Base-by-base conservation (phyloP, 2,113 vertebrate genomes). In the Pungitius pungitius region DNA sequence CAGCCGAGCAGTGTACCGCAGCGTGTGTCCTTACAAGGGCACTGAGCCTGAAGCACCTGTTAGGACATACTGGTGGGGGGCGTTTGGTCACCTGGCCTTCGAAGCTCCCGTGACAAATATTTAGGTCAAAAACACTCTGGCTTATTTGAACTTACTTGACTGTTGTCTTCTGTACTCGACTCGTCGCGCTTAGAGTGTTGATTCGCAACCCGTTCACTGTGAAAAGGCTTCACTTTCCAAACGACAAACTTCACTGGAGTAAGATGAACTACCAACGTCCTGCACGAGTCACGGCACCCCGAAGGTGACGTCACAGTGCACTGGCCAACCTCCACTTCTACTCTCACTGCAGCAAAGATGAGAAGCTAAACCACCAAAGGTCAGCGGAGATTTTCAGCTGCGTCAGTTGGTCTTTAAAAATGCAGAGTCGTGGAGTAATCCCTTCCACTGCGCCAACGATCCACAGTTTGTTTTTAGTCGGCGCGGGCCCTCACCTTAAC, bases 31-130 rank as follows among this genome's bases (percentile, higher is more conserved):
- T 85, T 89, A 90, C 81, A 92, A 91, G 90, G 89, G 52, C 78
- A 87, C 77, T 20, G 70, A 72, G 77, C 77, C 84, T 75, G 79
- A 56, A 83, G 87, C 91, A 92, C 90, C 90, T 91, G 87, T 85
- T 88, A 62, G 82, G 63, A 82, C 76, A 77, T n/a, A 24, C 18
- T 37, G 33, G 30, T n/a, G 30, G 30, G 76, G 71, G 74, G 77
- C 20, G 17, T 18, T 26, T 70, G 71, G 64, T 87, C 83, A 86
- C 80, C 80, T 85, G 77, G 54, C 24, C 5, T 70, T 45, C 9
- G 52, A 49, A 5, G 5, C 30, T 37, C 18, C 18, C 42, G 64
- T 15, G 45, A 42, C 45, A 67, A 40, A 83, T 22, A 12, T 47
- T 56, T 22, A 61, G 35, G 26, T 60, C 47, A 49, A 51, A 40